Evolutionary conservation across 2,797 vertebrate species (phyloP).

Genomic region (Brachymystax lenok): DNA sequence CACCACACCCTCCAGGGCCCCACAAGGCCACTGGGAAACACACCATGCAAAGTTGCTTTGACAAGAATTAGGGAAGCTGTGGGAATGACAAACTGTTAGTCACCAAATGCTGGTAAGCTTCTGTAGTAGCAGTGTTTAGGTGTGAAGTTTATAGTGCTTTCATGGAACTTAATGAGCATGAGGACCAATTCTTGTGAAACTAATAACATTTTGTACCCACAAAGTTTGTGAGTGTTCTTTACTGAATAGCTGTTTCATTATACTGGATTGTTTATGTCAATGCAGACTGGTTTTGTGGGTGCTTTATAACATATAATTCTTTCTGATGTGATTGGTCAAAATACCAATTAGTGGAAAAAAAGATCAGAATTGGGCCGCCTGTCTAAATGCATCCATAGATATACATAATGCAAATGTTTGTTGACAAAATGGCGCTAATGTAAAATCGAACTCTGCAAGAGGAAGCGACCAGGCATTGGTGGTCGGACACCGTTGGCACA

Average conservation of each 20-base stretch:
- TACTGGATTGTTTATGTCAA: no score
- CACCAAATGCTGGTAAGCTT: neutral
- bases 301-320: neutral
- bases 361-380: no score
- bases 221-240: neutral
- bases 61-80: neutral
- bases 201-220: neutral
- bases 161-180: neutral
- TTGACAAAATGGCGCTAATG: constrained; percentile 46
- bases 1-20: neutral
- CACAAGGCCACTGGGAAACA: neutral
- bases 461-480: constrained; percentile 53
- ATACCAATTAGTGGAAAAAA: no score
- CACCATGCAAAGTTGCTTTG: neutral
- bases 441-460: constrained; percentile 55
- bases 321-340: no score
- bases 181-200: neutral
- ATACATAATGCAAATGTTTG: neutral
- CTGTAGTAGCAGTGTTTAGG: neutral
- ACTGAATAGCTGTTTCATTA: no score
- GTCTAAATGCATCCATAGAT: no score
- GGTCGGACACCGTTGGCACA: constrained; percentile 58
- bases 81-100: neutral
- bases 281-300: neutral
- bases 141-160: constrained; percentile 3